Base-by-base conservation (phyloP, 1,140 invertebrate genomes). In the Drosophila cardini region DNA sequence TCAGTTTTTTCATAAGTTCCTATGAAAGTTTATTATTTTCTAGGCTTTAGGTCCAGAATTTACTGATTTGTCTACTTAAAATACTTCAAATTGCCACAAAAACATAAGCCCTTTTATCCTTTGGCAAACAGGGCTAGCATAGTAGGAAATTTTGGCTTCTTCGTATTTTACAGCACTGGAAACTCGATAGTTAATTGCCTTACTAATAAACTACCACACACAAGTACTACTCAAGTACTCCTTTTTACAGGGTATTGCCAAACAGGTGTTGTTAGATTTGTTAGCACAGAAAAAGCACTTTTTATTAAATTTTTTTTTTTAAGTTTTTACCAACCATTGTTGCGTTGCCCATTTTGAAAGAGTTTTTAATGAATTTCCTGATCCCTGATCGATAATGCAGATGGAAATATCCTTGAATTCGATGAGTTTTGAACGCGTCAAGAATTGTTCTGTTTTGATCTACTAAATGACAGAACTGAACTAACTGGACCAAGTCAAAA, bases 401-500 rank as follows among this genome's bases (percentile, higher is more conserved):
- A 5, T 16, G 3, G 21, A 11, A 16, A 15, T 15, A 63, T 56
- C 50, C 40, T 16, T 46, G n/a, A 1, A 26, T 43, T 26, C 0
- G 45, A 55, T 21, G 30, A 50, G 42, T 40, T 57, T 48, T 26
- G 46, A 68, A 61, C 69, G 61, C 71, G 78, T 26, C 4, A 26
- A 26, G 65, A 80, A 80, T 63, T 67, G 42, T 80, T 58, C 46
- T 34, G 61, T 75, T 77, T 78, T 80, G 75, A 80, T 67, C 78
- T 74, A 80, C 78, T 74, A 80, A 80, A 80, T 80, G 78, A 74
- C 78, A 74, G 71, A 78, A 78, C 78, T 74, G 75, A 78, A 78
- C 78, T 77, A 80, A 78, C 78, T 80, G 78, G 78, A 80, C 75
- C 64, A 80, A 77, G 74, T 72, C 71, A 74, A 62, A 68, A 73